Evolutionary conservation across 2,888 invertebrate genomes (phyloP).

Genomic region (Sabellastarte sp.): DNA sequence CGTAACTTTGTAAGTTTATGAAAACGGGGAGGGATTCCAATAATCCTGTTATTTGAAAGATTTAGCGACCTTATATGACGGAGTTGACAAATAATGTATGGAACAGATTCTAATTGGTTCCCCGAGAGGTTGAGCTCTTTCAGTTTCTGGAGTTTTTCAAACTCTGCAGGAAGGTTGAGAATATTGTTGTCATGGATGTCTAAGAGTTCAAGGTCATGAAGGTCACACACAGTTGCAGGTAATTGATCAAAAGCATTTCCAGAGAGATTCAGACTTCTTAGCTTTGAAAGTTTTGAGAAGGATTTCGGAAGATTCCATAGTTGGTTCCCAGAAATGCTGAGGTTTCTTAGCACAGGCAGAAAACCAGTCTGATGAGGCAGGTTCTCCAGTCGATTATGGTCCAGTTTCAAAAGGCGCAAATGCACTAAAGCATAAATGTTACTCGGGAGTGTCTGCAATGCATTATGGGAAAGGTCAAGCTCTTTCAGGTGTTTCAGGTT

Average conservation of each 20-base stretch:
- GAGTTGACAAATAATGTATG: conserved; percentile 38
- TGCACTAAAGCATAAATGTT: background rate
- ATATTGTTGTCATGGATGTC: conserved; percentile 39
- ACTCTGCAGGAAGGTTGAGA: conserved; percentile 42
- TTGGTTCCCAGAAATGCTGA: conserved; percentile 49
- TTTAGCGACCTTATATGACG: conserved; percentile 45
- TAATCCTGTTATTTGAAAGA: conserved; percentile 46
- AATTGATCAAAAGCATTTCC: conserved; percentile 51
- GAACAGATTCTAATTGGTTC: conserved; percentile 46
- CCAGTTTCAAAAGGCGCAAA: conserved; percentile 16
- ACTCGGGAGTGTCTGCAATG: conserved; percentile 7
- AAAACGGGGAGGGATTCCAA: conserved; percentile 36
- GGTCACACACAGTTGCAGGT: conserved; percentile 23
- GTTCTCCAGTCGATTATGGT: conserved; percentile 44
- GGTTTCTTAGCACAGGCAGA: conserved; percentile 38
- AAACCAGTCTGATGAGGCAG: conserved; percentile 49
- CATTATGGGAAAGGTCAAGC: conserved; percentile 17
- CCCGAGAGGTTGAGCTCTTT: conserved; percentile 45
- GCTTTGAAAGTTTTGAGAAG: conserved; percentile 35
- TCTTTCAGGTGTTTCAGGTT: conserved; percentile 13
- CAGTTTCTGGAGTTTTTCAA: conserved; percentile 41
- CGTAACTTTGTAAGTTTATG: background rate
- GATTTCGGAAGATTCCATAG: conserved; percentile 52
- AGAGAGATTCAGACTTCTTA: conserved; percentile 41
- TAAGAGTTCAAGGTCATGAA: conserved; percentile 25